Conservation (phyloP, 2,113 vertebrate genomes). For the Origma solitaria region DNA sequence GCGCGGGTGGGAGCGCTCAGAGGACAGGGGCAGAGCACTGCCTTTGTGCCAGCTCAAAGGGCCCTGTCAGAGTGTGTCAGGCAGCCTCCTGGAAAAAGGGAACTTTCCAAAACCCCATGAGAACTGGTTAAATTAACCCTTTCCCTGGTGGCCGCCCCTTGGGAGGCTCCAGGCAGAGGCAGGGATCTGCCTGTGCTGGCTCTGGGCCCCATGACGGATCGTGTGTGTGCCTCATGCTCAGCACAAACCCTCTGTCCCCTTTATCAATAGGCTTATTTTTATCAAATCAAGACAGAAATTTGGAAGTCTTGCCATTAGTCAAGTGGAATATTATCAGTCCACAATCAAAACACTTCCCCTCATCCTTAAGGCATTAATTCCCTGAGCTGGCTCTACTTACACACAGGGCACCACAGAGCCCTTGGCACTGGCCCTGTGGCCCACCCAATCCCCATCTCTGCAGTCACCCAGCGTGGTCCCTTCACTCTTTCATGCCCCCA, state of each 20-base stretch:
- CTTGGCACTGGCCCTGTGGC: accelerated
- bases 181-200: not conserved
- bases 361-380: not conserved
- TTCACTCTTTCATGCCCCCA: not conserved
- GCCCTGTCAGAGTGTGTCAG: not conserved
- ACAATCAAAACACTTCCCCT: not conserved
- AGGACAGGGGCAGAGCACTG: slow-evolving; percentile 21
- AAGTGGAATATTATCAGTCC: not conserved
- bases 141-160: not conserved
- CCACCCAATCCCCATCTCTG: accelerated
- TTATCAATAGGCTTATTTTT: not conserved
- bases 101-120: slow-evolving; percentile 9
- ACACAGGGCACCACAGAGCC: accelerated
- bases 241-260: not conserved
- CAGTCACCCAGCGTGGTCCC: accelerated
- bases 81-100: slow-evolving; percentile 52
- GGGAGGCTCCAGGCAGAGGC: not conserved
- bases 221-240: accelerated
- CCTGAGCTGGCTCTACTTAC: accelerated
- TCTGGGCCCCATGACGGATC: accelerated
- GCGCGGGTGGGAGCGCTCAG: not conserved
- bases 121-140: slow-evolving; percentile 38
- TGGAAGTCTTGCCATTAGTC: not conserved
- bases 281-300: not conserved
- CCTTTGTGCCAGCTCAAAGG: slow-evolving; percentile 55